Conservation (phyloP, 2,888 invertebrate species). For the Luperina testacea region DNA sequence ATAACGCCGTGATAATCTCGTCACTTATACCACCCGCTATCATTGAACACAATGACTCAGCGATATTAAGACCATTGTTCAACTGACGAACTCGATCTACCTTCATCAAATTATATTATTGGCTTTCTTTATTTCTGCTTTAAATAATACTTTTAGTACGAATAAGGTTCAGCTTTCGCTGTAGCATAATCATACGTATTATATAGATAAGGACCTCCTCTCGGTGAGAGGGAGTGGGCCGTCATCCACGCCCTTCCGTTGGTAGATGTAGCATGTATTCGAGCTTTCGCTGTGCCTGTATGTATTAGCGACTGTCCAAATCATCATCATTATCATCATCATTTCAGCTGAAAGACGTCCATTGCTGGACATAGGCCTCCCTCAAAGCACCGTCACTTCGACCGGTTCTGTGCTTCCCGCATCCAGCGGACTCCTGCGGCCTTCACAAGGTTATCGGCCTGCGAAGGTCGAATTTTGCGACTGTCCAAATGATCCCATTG, state of each 20-base stretch:
- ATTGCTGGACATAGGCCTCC: background rate
- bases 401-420: background rate
- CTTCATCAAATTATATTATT: conserved; percentile 63
- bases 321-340: background rate
- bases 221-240: no score
- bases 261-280: no score
- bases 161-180: conserved; percentile 15
- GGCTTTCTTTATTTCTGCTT: conserved; percentile 44
- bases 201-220: background rate
- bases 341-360: background rate
- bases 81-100: conserved; percentile 57
- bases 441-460: background rate
- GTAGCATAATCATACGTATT: background rate
- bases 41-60: conserved; percentile 72
- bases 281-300: no score
- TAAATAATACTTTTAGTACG: background rate
- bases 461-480: background rate
- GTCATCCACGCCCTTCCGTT: no score
- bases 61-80: conserved; percentile 70
- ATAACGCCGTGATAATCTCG: conserved; percentile 20
- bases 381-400: no score
- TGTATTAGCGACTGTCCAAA: background rate
- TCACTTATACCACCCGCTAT: conserved; percentile 67
- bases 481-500: background rate
- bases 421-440: background rate